Conservation (phyloP, 2,888 invertebrate species). For the Sthenelais limicola region DNA sequence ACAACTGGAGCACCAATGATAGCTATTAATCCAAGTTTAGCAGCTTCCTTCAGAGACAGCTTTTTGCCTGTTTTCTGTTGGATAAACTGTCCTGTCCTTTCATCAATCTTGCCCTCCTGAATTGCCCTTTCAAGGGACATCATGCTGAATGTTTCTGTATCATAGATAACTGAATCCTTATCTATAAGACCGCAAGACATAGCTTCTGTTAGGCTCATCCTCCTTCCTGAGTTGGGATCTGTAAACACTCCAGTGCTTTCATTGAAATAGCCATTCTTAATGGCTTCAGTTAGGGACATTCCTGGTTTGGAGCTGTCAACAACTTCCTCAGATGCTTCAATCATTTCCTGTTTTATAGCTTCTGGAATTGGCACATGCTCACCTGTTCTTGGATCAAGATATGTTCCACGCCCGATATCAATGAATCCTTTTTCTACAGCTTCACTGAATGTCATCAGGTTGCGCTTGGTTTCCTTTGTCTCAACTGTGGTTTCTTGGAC, state of each 20-base stretch:
- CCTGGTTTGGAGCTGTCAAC: constrained; percentile 70
- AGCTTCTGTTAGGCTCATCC: constrained; percentile 44
- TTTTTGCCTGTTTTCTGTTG: constrained; percentile 76
- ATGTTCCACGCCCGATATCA: constrained; percentile 41
- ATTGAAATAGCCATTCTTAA: constrained; percentile 85
- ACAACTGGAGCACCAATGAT: constrained; percentile 89
- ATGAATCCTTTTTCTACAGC: constrained; percentile 84
- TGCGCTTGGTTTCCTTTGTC: constrained; percentile 73
- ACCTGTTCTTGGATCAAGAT: constrained; percentile 75
- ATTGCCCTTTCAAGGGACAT: constrained; percentile 86
- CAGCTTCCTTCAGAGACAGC: constrained; percentile 81
- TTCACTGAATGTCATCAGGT: constrained; percentile 88
- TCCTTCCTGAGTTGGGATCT: constrained; percentile 47
- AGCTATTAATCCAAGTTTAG: constrained; percentile 78
- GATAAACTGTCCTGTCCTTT: constrained; percentile 82
- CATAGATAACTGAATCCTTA: constrained; percentile 73
- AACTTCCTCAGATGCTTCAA: constrained; percentile 52
- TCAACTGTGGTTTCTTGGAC: constrained; percentile 72
- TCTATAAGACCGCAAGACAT: constrained; percentile 68
- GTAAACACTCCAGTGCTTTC: constrained; percentile 86
- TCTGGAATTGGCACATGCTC: constrained; percentile 83
- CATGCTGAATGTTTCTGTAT: constrained; percentile 85
- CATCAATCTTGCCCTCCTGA: constrained; percentile 85
- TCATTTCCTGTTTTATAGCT: constrained; percentile 78
- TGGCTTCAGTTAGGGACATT: constrained; percentile 87